A percentile compares a stretch with the other conserved stretches of the same genome.
Evolutionary conservation across 2,797 vertebrate genomes (phyloP).

Genomic region (Squalus acanthias): DNA sequence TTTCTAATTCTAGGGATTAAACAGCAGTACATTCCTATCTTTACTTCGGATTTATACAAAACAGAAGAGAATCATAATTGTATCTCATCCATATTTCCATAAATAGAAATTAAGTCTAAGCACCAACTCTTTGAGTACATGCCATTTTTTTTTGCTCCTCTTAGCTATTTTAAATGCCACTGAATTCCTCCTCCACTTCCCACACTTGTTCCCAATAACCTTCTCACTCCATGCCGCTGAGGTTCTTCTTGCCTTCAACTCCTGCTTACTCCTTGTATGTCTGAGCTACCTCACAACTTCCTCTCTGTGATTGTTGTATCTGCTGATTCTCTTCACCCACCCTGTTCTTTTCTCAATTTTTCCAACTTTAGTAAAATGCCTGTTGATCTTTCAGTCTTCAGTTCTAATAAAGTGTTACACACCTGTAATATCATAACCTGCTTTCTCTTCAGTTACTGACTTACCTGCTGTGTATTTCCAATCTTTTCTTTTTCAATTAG

Average conservation of each 20-base stretch:
- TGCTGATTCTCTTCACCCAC: neutral
- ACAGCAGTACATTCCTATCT: neutral
- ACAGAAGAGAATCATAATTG: neutral
- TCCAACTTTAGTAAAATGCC: neutral
- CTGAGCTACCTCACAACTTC: neutral
- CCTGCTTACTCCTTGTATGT: neutral
- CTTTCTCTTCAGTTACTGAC: neutral
- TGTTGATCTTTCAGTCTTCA: neutral
- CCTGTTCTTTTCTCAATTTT: neutral
- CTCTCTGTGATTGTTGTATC: neutral
- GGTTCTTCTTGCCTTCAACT: neutral
- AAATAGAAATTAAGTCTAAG: slow-evolving; percentile 1
- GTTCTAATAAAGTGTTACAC: neutral
- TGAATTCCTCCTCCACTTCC: neutral
- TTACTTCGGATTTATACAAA: neutral
- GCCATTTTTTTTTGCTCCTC: neutral
- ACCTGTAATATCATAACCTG: neutral
- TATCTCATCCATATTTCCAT: neutral
- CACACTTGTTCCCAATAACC: neutral
- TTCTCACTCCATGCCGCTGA: neutral
- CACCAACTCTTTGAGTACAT: neutral
- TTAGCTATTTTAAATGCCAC: neutral
- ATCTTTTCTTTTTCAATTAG: neutral
- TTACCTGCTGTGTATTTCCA: neutral
- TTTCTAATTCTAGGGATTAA: slow-evolving; percentile 22